Percentiles rank a stretch among this genome's conserved stretches.
phyloP scores from a whole-genome alignment of 2,113 vertebrate species.

The Chunga burmeisteri region DNA sequence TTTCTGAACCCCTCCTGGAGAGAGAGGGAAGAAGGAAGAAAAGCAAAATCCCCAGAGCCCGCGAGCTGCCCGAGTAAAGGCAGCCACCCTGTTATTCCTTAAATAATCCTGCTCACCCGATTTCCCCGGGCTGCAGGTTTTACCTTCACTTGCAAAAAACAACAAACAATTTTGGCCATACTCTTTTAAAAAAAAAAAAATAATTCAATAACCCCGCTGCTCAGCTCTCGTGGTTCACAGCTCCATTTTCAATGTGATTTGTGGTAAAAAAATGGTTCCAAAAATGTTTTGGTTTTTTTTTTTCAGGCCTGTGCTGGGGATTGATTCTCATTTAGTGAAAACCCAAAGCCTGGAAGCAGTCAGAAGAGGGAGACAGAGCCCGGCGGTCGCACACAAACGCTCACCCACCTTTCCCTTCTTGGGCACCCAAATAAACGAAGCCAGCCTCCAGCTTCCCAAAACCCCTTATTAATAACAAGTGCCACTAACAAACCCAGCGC shows the following conservation, averaged over 20 bases:
- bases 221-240: neutral
- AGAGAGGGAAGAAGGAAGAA: neutral
- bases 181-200: fast-evolving
- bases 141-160: neutral
- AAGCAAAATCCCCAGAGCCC: neutral
- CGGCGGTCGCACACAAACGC: fast-evolving
- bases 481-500: fast-evolving
- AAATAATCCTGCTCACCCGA: fast-evolving
- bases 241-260: fast-evolving
- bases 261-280: fast-evolving
- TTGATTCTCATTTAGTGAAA: fast-evolving
- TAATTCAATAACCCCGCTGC: neutral
- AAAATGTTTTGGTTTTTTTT: neutral
- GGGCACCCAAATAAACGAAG: fast-evolving
- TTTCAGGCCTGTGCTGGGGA: neutral
- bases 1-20: neutral
- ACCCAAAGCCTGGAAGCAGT: neutral
- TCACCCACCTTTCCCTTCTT: no score
- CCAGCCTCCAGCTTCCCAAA: neutral
- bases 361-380: slow-evolving; percentile 54
- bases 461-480: fast-evolving
- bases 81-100: neutral
- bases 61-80: fast-evolving
- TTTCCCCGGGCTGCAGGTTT: neutral
- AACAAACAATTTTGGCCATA: neutral